These are phyloP conservation scores for Scolanthus callimorphus DNA, from an alignment of 92 coral and sea anemone species.

Conservation along the genomic window DNA sequence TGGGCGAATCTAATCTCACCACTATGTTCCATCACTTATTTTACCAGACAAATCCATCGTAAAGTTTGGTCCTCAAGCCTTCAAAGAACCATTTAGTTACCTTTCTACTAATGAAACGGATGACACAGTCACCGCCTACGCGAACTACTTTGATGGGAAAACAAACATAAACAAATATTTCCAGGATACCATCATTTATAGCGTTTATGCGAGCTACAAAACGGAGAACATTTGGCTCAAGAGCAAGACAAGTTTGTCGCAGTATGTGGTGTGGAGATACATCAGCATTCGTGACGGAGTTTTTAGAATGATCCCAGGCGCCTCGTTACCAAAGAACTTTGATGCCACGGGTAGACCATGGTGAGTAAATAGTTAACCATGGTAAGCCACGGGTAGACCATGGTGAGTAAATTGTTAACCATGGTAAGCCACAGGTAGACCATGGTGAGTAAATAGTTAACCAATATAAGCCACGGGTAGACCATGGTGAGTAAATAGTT, in stretches of 20 bases:
- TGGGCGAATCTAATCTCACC: no score
- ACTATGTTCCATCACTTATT: no score
- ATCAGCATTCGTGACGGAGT: conserved; percentile 51
- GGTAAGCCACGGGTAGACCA: no score
- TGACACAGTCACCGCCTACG: conserved; percentile 7
- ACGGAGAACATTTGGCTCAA: conserved; percentile 52
- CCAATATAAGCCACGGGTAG: no score
- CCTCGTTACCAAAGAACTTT: conserved; percentile 24
- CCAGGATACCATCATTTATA: conserved; percentile 33
- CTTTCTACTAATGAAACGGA: conserved; percentile 34
- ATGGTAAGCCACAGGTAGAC: no score
- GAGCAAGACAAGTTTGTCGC: conserved; percentile 14
- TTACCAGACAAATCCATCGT: not conserved
- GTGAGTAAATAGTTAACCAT: conserved; percentile 17
- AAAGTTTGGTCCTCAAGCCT: conserved; percentile 46
- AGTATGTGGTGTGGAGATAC: conserved; percentile 52
- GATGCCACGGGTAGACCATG: conserved; percentile 58
- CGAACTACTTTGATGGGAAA: conserved; percentile 11
- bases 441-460: no score
- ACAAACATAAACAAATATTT: conserved; percentile 21
- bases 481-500: no score
- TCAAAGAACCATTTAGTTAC: conserved; percentile 35
- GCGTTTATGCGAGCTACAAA: conserved; percentile 28
- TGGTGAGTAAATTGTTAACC: no score
- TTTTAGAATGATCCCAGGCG: conserved; percentile 49